Base-by-base conservation (phyloP, 2,113 vertebrate genomes). In the Girardinichthys multiradiatus region DNA sequence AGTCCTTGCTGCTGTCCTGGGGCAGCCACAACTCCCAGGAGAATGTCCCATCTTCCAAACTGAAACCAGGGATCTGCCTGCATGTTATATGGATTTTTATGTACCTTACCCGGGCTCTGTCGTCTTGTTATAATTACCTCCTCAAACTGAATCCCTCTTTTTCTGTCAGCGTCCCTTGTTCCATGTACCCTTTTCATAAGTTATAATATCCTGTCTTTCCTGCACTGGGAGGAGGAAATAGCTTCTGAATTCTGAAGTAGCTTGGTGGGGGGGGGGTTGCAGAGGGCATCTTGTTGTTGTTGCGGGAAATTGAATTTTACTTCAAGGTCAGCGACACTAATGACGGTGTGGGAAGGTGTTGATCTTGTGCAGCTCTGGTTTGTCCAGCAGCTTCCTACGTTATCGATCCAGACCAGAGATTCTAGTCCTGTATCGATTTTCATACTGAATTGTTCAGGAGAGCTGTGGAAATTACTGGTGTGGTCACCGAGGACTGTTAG, bases 311-410 rank as follows among this genome's bases (percentile, higher is more conserved):
- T 86, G 90, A 91, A 90, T 93, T 93, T 93, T 91, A 92, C 90
- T 93, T 94, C 93, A 91, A 91, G 91, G 90, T 94, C 92, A 93
- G 88, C 66, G 88, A 92, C 91, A 94, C 87, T 91, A 93, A 92
- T 92, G 92, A 91, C 81, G 12, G 72, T 72, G 84, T 80, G 86
- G 76, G 89, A 89, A 92, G 87, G 86, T 87, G 86, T 84, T 85
- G 91, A 89, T 91, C 85, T 89, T 15, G 33, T 51, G 84, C 48
- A 79, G 88, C 72, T 48, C 81, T 75, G 80, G 82, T 84, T 85
- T 91, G 88, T 91, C 75, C 60, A 57, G 74, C 75, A 77, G 87
- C 80, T 80, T 77, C 70, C 76, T 80, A 39, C 66, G 9, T 35
- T 74, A 92, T 92, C 51, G 90, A 93, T 91, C 84, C n/a, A 51